Conservation (phyloP, 2,113 vertebrate genomes). For the Brienomyrus brachyistius region DNA sequence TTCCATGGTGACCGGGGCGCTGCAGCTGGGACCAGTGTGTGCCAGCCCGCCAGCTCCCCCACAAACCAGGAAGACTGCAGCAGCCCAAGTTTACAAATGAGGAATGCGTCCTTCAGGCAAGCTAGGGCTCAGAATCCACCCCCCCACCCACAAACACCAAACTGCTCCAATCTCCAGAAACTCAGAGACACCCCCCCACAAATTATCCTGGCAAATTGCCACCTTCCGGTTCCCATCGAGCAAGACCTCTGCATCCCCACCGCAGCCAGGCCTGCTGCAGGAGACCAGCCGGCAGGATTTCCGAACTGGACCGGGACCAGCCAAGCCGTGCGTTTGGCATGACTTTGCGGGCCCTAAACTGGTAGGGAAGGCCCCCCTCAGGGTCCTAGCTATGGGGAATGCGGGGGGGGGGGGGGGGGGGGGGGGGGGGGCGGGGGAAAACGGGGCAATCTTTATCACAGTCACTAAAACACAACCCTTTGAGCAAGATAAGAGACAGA, state of each 20-base stretch:
- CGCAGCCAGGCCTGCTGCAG: background rate
- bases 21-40: constrained; percentile 29
- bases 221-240: background rate
- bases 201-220: background rate
- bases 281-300: background rate
- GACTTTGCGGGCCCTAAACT: background rate
- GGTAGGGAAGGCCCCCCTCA: background rate
- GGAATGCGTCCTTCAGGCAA: background rate
- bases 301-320: background rate
- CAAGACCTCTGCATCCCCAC: background rate
- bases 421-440: background rate
- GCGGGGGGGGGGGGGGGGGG: background rate
- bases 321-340: background rate
- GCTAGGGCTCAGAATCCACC: no score
- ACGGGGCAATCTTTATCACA: background rate
- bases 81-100: constrained; percentile 5
- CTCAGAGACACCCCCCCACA: background rate
- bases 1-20: constrained; percentile 40
- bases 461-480: background rate
- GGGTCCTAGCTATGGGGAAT: background rate
- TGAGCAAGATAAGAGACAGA: background rate
- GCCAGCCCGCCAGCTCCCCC: background rate
- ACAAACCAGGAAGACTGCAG: background rate
- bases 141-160: background rate
- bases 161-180: background rate